Percentiles rank a stretch among this genome's conserved stretches.
Conservation (phyloP, 2,797 vertebrate genomes). For the Syncerus caffer region DNA sequence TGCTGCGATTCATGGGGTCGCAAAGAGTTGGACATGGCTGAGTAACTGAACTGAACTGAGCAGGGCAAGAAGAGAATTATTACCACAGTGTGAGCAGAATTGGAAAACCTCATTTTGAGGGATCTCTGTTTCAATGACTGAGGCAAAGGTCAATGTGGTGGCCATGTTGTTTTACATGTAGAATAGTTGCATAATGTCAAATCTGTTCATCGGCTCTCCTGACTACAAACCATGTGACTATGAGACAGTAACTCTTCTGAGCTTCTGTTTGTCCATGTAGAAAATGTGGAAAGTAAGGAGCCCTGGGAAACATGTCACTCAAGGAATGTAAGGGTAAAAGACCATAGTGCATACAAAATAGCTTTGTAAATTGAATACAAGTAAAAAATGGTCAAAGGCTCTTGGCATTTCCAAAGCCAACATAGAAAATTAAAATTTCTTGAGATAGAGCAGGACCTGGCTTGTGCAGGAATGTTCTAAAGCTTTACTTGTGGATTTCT, state of each 20-base stretch:
- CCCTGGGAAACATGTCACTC: not conserved
- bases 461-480: not conserved
- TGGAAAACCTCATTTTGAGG: not conserved
- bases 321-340: not conserved
- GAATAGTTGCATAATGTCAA: not conserved
- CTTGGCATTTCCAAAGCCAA: not conserved
- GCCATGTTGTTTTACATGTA: not conserved
- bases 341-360: not conserved
- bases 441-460: not conserved
- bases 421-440: not conserved
- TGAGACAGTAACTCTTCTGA: not conserved
- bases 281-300: not conserved
- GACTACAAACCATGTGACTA: not conserved
- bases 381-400: not conserved
- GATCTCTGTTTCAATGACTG: not conserved
- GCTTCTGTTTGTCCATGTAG: not conserved
- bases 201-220: not conserved
- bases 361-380: not conserved
- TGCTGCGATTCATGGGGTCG: too few relatives aligned
- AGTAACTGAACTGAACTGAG: not conserved
- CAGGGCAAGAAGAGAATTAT: slow-evolving; percentile 7
- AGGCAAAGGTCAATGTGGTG: not conserved
- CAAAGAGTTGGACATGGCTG: too few relatives aligned
- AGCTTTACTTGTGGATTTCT: not conserved
- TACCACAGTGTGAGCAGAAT: not conserved